Evolutionary conservation across 2,888 invertebrate genomes (phyloP).

Genomic region (Griposia aprilina): DNA sequence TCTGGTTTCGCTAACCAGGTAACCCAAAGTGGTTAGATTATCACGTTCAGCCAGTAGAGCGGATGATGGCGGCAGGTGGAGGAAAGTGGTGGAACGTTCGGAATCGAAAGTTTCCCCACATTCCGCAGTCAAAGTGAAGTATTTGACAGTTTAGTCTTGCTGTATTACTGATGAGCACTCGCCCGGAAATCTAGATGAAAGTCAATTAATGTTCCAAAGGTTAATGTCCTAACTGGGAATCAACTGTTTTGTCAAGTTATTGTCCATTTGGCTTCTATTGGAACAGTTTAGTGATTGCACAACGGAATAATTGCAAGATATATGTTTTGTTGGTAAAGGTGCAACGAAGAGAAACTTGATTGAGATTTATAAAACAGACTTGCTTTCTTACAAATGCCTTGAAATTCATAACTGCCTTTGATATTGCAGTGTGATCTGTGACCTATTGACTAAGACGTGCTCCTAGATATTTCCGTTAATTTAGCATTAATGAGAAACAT

Average conservation of each 20-base stretch:
- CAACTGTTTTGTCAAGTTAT: conserved; percentile 8
- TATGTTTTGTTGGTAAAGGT: background rate
- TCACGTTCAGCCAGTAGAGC: conserved; percentile 59
- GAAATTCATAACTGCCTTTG: background rate
- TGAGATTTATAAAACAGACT: no score
- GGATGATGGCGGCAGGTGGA: conserved; percentile 60
- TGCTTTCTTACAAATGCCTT: background rate
- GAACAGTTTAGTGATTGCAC: background rate
- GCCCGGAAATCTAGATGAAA: conserved; percentile 44
- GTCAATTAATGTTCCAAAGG: background rate
- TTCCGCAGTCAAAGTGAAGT: conserved; percentile 25
- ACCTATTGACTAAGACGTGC: background rate
- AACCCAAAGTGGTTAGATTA: conserved; percentile 52
- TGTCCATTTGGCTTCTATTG: background rate
- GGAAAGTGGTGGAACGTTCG: conserved; percentile 49
- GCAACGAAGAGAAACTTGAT: background rate
- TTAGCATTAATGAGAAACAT: background rate
- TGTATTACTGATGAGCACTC: conserved; percentile 29
- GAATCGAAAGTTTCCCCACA: conserved; percentile 55
- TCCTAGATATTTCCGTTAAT: background rate
- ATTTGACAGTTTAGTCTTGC: conserved; percentile 19
- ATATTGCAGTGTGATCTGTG: background rate
- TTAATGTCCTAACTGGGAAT: conserved; percentile 15
- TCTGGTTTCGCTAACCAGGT: conserved; percentile 51
- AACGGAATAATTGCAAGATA: background rate